Percentiles rank a stretch among this genome's conserved stretches.
These are phyloP conservation scores for Oxyura jamaicensis DNA, from an alignment of 2,113 vertebrate genomes.

Conservation along the genomic window DNA sequence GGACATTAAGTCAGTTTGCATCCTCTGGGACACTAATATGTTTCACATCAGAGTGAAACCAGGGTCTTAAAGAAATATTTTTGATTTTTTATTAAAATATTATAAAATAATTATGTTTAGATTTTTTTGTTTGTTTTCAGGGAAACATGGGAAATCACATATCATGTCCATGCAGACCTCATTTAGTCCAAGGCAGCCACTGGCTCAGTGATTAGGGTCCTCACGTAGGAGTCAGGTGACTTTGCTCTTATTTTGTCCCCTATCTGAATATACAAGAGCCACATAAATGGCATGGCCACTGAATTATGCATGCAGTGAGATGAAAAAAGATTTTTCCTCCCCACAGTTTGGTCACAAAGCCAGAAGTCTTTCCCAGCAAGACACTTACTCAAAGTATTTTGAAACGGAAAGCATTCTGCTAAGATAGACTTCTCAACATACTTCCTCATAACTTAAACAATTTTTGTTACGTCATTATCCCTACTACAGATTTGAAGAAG, in stretches of 20 bases:
- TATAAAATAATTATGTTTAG: not conserved
- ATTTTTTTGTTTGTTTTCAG: not conserved
- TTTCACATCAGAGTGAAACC: not conserved
- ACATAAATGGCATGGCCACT: not conserved
- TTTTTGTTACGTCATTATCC: not conserved
- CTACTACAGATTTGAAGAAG: not conserved
- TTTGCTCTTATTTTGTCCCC: not conserved
- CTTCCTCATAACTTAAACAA: not conserved
- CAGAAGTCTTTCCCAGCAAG: not conserved
- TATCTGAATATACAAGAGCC: not conserved
- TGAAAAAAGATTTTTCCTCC: not conserved
- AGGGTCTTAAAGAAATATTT: not conserved
- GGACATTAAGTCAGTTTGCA: not conserved
- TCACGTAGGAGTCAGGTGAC: not conserved
- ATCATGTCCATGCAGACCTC: not conserved
- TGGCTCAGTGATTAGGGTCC: not conserved
- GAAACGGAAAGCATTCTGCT: not conserved
- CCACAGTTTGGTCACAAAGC: not conserved
- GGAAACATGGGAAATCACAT: not conserved
- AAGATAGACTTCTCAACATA: not conserved
- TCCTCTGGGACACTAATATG: accelerated
- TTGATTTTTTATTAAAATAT: not conserved
- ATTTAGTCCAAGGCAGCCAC: not conserved
- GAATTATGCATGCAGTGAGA: not conserved
- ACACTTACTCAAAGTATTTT: not conserved